Conservation (phyloP, 2,888 invertebrate species). For the Ochropleura plecta region DNA sequence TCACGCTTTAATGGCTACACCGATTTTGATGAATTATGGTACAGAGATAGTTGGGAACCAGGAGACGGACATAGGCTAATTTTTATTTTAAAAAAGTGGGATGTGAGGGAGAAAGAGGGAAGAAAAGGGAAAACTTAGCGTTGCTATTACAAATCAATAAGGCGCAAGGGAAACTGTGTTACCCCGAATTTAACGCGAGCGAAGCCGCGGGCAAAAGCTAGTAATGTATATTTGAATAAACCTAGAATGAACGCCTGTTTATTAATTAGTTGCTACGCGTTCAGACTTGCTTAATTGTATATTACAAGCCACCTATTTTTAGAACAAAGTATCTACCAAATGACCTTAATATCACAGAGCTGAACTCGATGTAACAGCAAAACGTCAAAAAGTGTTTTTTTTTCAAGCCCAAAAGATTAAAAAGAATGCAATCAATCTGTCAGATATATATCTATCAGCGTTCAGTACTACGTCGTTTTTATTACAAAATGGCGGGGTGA, state of each 20-base stretch:
- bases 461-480: neutral
- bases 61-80: no score
- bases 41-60: no score
- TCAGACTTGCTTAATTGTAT: neutral
- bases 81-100: no score
- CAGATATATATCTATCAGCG: slow-evolving; percentile 10
- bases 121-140: no score
- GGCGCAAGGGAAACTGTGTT: no score
- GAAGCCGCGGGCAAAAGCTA: no score
- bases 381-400: neutral
- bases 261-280: neutral
- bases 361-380: neutral
- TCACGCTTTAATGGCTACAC: no score
- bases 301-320: neutral
- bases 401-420: neutral
- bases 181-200: no score
- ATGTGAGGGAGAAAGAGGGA: no score
- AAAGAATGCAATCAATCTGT: slow-evolving; percentile 23
- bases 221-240: slow-evolving; percentile 9
- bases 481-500: neutral
- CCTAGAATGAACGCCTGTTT: neutral
- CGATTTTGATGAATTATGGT: no score
- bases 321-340: neutral
- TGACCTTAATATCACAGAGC: neutral
- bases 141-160: no score